Conservation (phyloP, 2,888 invertebrate genomes). For the Parascotia fuliginaria region DNA sequence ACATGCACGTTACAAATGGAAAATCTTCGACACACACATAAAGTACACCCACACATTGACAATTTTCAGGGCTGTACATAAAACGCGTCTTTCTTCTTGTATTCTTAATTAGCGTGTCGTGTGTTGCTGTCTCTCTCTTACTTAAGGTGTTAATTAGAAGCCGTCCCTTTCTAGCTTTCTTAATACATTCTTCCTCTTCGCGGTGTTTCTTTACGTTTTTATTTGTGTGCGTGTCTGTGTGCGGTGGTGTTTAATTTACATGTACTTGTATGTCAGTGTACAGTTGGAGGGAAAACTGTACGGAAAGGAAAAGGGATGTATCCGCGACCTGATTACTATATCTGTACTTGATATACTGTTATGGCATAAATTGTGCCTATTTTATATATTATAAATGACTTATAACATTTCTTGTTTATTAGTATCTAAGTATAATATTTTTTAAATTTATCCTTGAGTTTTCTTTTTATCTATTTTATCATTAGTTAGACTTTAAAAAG, state of each 20-base stretch:
- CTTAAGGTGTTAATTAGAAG: constrained; percentile 77
- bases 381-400: no score
- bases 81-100: constrained; percentile 88
- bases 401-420: no score
- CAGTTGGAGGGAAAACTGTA: constrained; percentile 56
- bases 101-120: constrained; percentile 89
- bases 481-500: no score
- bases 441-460: no score
- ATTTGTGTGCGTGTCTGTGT: constrained; percentile 86
- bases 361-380: no score
- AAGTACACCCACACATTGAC: constrained; percentile 59
- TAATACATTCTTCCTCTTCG: constrained; percentile 86
- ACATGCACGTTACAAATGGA: constrained; percentile 68
- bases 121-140: constrained; percentile 70
- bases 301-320: constrained; percentile 18
- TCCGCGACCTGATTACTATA: background rate
- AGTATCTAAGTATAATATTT: no score
- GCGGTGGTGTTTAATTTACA: constrained; percentile 85
- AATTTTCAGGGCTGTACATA: constrained; percentile 77
- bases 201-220: constrained; percentile 85
- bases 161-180: constrained; percentile 84
- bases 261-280: constrained; percentile 84
- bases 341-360: no score
- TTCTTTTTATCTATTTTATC: no score
- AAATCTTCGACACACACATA: constrained; percentile 63